Evolutionary conservation across 2,797 vertebrate genomes (phyloP).

Genomic region (Eulemur coronatus): DNA sequence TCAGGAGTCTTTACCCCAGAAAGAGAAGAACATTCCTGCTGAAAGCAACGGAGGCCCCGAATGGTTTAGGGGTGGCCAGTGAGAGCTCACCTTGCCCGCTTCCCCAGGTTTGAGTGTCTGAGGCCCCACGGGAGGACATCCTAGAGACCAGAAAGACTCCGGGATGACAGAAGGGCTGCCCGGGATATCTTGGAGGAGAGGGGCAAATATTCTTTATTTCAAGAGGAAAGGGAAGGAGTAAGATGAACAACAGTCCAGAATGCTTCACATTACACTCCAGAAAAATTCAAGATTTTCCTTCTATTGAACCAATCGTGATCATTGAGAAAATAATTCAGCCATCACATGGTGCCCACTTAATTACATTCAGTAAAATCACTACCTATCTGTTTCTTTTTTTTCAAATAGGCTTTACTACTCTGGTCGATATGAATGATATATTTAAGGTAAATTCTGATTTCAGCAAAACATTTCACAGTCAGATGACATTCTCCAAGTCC

Average conservation of each 20-base stretch:
- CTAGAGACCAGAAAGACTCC: neutral
- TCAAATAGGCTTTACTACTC: neutral
- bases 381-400: neutral
- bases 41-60: neutral
- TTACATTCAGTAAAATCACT: neutral
- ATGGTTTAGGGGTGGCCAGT: neutral
- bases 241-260: neutral
- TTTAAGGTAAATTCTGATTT: neutral
- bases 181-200: neutral
- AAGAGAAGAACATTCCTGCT: neutral
- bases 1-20: neutral
- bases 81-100: neutral
- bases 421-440: neutral
- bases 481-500: neutral
- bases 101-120: neutral
- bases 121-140: neutral
- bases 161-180: neutral
- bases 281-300: conserved; percentile 1
- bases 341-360: neutral
- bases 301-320: neutral
- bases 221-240: neutral
- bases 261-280: neutral
- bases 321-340: neutral
- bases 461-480: neutral
- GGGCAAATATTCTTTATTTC: neutral